Evolutionary conservation across 1,140 invertebrate species (phyloP), one percentile per base, ranked within the genome.

Genomic region (Halictus rubicundus): DNA sequence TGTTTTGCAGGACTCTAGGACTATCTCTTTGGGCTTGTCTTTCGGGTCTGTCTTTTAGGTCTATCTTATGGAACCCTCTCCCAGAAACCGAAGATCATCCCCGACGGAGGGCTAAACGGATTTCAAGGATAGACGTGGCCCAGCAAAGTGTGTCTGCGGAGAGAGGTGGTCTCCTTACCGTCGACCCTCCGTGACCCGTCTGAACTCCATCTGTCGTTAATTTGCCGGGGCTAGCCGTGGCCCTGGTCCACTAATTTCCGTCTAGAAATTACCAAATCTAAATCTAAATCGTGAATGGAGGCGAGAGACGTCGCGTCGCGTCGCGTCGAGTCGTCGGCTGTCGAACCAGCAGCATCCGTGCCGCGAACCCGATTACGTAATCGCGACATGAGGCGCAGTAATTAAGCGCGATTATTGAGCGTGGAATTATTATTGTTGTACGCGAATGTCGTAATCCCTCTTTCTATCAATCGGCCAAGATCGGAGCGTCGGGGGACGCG

Each of bases 221-320:
- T 92, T 92, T 90, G 86, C 70, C 85, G 75, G 68, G 78, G 60
- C 83, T 82, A 65, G 69, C 21, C 79, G 32, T 71, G 68, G 84
- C 27, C 81, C 21, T 86, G 78, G 85, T 90, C 84, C 86, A 85
- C 87, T 89, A 87, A 93, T 93, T 93, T 93, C 91, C 92, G 91
- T 86, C 85, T 73, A 80, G 80, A 91, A 91, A 92, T 92, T 89
- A 90, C 89, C 88, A 89, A 91, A 92, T 92, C 90, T 90, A 90
- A 91, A 92, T 92, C 88, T 87, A 91, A 92, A 92, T 92, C 89
- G 83, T 83, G 76, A 84, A 90, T 85, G 84, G 71, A 87, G 42
- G 70, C 77, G 66, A 39, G 32, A 54, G n/a, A n/a, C n/a, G n/a
- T n/a, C n/a, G n/a, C n/a, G n/a, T n/a, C n/a, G n/a, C n/a, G n/a